A percentile compares a stretch with the other conserved stretches of the same genome.
Conservation (phyloP, 2,797 vertebrate genomes). For the Rachycentron canadum region DNA sequence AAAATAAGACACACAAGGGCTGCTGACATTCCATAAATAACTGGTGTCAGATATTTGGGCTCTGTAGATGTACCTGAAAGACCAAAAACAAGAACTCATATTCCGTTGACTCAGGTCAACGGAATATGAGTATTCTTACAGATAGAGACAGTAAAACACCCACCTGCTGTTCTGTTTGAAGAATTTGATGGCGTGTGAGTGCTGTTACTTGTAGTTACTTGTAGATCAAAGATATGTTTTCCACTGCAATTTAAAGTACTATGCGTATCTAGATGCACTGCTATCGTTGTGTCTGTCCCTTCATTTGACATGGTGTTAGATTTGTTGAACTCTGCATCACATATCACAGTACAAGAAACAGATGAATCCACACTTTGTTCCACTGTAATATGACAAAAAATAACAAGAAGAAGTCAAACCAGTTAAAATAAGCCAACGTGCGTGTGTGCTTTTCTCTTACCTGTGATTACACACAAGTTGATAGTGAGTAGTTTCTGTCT, state of each 20-base stretch:
- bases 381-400: slow-evolving; percentile 19
- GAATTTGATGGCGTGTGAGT: not conserved
- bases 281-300: slow-evolving; percentile 19
- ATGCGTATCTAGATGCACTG: slow-evolving; percentile 7
- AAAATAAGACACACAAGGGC: slow-evolving; percentile 30
- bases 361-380: not conserved
- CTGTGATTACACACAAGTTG: slow-evolving; percentile 55
- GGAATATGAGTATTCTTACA: too few relatives aligned
- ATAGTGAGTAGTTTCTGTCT: slow-evolving; percentile 29
- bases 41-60: not conserved
- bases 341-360: slow-evolving; percentile 53
- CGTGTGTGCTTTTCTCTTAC: slow-evolving; percentile 30
- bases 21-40: slow-evolving; percentile 38
- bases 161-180: slow-evolving; percentile 44
- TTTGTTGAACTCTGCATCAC: slow-evolving; percentile 29
- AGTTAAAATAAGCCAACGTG: not conserved
- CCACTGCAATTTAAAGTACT: slow-evolving; percentile 42
- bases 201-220: not conserved
- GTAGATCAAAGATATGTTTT: slow-evolving; percentile 4
- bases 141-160: not conserved
- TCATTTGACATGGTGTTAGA: not conserved
- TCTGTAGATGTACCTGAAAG: slow-evolving; percentile 26
- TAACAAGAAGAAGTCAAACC: not conserved
- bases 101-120: not conserved
- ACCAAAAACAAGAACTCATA: not conserved